These are phyloP conservation scores for Leptopilina clavipes DNA, from an alignment of 1,140 invertebrate species.

Conservation along the genomic window DNA sequence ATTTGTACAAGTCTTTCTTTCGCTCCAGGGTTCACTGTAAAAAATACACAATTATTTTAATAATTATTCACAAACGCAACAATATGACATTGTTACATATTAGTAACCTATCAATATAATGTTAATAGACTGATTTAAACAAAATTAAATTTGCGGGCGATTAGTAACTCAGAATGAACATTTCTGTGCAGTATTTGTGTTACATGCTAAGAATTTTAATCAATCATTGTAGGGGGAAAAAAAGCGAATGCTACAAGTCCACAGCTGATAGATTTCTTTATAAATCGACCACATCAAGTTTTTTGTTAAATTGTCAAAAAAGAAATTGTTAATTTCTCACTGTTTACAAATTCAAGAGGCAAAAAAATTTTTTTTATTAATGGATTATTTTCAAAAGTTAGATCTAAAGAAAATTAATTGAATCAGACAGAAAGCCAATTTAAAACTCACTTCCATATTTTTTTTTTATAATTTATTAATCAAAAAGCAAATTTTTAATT, in stretches of 20 bases:
- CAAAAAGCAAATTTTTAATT: too few species aligned
- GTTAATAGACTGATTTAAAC: constrained; percentile 41
- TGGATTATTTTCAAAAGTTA: not conserved
- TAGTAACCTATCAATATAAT: constrained; percentile 43
- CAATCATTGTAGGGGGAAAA: constrained; percentile 6
- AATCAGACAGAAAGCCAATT: too few species aligned
- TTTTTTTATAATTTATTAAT: too few species aligned
- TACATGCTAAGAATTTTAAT: constrained; percentile 17
- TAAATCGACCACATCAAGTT: not conserved
- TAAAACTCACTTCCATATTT: too few species aligned
- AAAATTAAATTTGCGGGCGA: not conserved
- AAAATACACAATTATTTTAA: constrained; percentile 38
- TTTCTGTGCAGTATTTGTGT: constrained; percentile 16
- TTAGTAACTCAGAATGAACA: constrained; percentile 14
- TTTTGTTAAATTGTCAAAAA: not conserved
- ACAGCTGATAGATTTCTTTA: not conserved
- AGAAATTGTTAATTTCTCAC: not conserved
- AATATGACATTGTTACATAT: constrained; percentile 42
- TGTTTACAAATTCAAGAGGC: not conserved
- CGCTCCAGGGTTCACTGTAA: constrained; percentile 91
- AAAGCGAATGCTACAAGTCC: constrained; percentile 23
- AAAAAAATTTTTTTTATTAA: too few species aligned
- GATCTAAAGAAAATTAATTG: too few species aligned
- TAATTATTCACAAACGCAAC: not conserved
- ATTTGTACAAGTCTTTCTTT: constrained; percentile 95